Conservation (phyloP, 1,140 invertebrate species). For the Whitmania pigra region DNA sequence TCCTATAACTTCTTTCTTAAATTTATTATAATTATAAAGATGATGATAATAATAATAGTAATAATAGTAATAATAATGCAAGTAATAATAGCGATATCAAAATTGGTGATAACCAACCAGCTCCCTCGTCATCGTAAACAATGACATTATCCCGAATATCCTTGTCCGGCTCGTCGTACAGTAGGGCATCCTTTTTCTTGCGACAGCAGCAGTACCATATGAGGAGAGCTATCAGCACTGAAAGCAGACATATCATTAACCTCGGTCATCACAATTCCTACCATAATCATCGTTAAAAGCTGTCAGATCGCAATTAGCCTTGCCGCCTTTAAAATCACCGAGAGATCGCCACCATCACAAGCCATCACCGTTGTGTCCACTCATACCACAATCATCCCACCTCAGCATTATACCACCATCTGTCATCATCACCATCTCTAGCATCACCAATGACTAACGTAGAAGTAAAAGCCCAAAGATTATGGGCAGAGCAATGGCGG, state of each 20-base stretch:
- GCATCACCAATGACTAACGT: neutral
- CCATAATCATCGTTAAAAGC: neutral
- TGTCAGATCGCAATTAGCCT: neutral
- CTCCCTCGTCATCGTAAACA: constrained; percentile 93
- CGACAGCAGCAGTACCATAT: constrained; percentile 61
- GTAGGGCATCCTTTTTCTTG: constrained; percentile 64
- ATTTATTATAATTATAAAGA: no score
- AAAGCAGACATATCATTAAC: neutral
- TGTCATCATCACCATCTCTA: neutral
- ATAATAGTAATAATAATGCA: no score
- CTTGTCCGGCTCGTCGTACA: constrained; percentile 83
- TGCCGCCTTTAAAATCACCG: neutral
- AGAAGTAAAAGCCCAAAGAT: constrained; percentile 11
- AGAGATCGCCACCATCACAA: neutral
- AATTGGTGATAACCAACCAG: constrained; percentile 29
- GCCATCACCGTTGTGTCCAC: neutral
- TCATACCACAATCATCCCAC: neutral
- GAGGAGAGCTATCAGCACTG: constrained; percentile 46
- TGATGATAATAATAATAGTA: no score
- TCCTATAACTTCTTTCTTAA: no score
- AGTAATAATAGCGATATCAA: neutral
- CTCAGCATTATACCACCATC: neutral
- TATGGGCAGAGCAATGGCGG: constrained; percentile 14
- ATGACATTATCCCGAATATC: constrained; percentile 96
- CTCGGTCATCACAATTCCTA: neutral